Evolutionary conservation across 1,140 invertebrate genomes (phyloP), one percentile per base, ranked within the genome.

Genomic region (Wiebesia pumilae): DNA sequence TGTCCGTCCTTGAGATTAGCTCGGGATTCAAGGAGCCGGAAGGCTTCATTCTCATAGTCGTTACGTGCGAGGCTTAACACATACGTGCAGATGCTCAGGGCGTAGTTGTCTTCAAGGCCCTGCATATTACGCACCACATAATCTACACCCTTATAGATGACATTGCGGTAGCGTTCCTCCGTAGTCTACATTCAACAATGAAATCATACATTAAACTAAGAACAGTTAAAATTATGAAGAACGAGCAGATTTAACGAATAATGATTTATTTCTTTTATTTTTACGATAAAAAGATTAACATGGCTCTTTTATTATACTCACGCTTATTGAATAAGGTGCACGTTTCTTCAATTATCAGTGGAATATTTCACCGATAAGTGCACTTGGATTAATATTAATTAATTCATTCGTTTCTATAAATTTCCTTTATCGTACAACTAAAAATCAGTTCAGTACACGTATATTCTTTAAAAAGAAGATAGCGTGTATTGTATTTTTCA

Each of bases 81-180:
- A 89, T 97, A 97, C 0, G 96, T 95, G n/a, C 96, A 95, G 14
- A 98, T 94, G 47, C 97, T 94, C 54, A 98, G 89, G 0, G 97
- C 95, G 92, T 99, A 98, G 0, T 95, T 93, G 90, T 98, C 97
- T 65, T 96, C 95, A 2, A 95, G 88, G 75, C 95, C 95, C 33
- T 96, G 95, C 40, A 98, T 94, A 81, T 97, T 95, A 38, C 95
- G 93, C 0, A 96, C 96, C 38, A 99, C 93, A 91, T 97, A 99
- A 87, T 97, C 95, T 14, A 97, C 92, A 4, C 96, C 98, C 91
- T 97, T 97, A 89, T 96, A 96, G 83, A 96, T 96, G 16, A 95
- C 94, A 86, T 96, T 96, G 86, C 95, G 93, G 80, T 95, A 95
- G 87, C 95, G 92, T 86, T 90, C 33, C 51, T 86, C 38, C 89